Conservation (phyloP, 2,113 vertebrate genomes). For the Oryzias curvinotus region DNA sequence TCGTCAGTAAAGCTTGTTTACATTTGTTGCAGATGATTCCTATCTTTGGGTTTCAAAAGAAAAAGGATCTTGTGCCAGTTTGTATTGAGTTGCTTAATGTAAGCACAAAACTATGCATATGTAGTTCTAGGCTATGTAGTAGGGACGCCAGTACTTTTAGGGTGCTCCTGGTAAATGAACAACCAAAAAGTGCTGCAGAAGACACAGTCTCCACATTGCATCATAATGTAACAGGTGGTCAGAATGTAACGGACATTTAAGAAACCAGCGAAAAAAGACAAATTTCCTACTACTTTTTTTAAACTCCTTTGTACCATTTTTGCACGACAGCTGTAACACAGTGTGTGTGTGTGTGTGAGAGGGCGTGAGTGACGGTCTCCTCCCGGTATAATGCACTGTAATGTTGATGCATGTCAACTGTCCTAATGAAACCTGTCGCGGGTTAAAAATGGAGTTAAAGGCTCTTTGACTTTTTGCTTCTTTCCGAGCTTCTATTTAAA, state of each 20-base stretch:
- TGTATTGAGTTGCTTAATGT: conserved; percentile 33
- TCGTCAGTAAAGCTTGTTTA: conserved; percentile 49
- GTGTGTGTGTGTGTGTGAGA: conserved; percentile 48
- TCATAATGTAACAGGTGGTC: conserved; percentile 51
- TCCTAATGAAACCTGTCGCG: conserved; percentile 59
- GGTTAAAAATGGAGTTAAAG: conserved; percentile 48
- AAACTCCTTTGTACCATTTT: conserved; percentile 71
- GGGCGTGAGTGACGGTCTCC: conserved; percentile 36
- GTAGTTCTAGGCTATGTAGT: conserved; percentile 49
- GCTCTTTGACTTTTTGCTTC: conserved; percentile 41
- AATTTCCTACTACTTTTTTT: conserved; percentile 60
- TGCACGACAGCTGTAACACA: conserved; percentile 72
- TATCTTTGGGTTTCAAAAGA: conserved; percentile 22
- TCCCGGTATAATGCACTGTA: conserved; percentile 68
- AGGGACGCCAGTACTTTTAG: conserved; percentile 15
- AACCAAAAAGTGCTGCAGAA: conserved; percentile 72
- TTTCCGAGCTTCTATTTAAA: conserved; percentile 74
- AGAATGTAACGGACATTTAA: conserved; percentile 52
- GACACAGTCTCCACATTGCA: conserved; percentile 38
- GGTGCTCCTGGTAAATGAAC: conserved; percentile 42
- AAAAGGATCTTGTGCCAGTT: conserved; percentile 38
- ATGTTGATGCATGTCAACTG: conserved; percentile 78
- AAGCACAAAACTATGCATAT: conserved; percentile 69
- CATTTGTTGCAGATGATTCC: conserved; percentile 41
- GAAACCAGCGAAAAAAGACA: conserved; percentile 33